Percentiles rank a stretch among this genome's conserved stretches.
phyloP scores from a whole-genome alignment of 35 echinoderm and acorn worm species.

The Ophioderma brevispina region DNA sequence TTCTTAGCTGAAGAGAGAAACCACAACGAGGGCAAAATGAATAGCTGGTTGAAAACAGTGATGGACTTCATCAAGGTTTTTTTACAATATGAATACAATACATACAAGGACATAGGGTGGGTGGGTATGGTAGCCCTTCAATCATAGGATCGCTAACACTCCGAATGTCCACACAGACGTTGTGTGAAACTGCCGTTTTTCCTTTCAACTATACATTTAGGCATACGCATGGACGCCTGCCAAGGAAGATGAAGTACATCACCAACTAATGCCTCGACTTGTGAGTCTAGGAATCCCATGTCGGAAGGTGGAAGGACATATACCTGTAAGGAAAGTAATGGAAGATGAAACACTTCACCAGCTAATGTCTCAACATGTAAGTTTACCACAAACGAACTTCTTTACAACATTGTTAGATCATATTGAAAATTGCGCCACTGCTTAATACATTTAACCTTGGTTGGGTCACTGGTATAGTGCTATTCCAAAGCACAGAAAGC shows the following conservation, averaged over 20 bases:
- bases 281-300: conserved; percentile 81
- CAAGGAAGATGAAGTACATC: conserved; percentile 80
- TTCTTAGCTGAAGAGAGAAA: no score
- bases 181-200: no score
- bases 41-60: no score
- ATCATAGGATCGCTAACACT: background rate
- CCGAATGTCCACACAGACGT: background rate
- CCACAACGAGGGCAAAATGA: no score
- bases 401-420: no score
- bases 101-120: background rate
- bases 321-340: conserved; percentile 78
- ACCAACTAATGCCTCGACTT: conserved; percentile 79
- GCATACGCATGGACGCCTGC: conserved; percentile 42
- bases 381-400: no score
- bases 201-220: no score
- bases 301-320: conserved; percentile 72
- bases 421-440: no score
- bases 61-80: no score
- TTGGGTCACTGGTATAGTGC: no score
- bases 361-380: conserved; percentile 70
- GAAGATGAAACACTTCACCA: conserved; percentile 76
- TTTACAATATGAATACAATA: background rate
- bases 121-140: background rate
- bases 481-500: no score
- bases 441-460: no score